Evolutionary conservation across 2,797 vertebrate genomes (phyloP).

Genomic region (Neopelma chrysocephalum): DNA sequence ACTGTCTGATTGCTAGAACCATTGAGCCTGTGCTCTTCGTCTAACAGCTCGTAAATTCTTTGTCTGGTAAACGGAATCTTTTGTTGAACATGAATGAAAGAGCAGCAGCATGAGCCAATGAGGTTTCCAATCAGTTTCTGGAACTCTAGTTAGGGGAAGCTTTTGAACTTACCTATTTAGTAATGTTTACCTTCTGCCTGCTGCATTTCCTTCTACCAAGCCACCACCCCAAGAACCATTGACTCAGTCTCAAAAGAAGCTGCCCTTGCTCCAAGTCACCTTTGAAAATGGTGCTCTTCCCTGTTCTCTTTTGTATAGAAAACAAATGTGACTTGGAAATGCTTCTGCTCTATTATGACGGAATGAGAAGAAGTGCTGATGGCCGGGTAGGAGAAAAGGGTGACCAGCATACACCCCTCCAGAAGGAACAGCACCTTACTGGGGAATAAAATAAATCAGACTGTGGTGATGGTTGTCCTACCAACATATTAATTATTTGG

Average conservation of each 20-base stretch:
- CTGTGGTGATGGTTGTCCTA: background rate
- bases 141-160: background rate
- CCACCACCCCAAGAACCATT: background rate
- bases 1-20: background rate
- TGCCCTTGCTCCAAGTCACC: background rate
- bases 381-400: background rate
- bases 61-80: background rate
- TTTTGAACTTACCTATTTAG: background rate
- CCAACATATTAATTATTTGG: accelerated
- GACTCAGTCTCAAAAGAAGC: background rate
- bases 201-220: background rate
- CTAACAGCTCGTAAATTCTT: background rate
- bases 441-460: background rate
- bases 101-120: background rate
- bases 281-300: background rate
- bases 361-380: background rate
- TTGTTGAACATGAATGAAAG: background rate
- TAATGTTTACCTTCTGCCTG: background rate
- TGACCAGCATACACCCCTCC: accelerated
- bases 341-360: background rate
- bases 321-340: background rate
- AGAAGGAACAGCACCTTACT: accelerated
- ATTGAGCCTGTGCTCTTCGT: background rate
- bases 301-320: accelerated
- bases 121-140: background rate